These are phyloP conservation scores for Cryptomyrus ogoouensis DNA, from an alignment of 2,113 vertebrate species.

Conservation along the genomic window DNA sequence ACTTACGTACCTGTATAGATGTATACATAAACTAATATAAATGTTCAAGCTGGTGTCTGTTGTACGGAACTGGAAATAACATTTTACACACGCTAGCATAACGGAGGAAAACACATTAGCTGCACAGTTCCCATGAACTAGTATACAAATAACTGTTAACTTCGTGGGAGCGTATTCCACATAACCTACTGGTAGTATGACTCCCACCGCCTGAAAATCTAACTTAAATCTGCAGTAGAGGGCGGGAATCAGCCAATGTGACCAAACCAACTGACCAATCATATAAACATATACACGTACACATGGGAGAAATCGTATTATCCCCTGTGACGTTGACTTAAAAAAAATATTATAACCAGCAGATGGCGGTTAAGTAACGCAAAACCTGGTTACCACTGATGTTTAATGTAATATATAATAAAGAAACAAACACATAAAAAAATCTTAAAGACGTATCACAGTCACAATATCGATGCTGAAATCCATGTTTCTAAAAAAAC, in stretches of 20 bases:
- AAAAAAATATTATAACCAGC: neutral
- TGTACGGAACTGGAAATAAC: neutral
- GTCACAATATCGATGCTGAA: neutral
- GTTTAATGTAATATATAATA: neutral
- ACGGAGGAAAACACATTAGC: neutral
- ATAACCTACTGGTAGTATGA: neutral
- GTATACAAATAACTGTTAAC: neutral
- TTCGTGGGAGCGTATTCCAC: neutral
- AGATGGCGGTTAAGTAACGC: neutral
- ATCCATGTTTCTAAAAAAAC: neutral
- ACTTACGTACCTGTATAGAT: neutral
- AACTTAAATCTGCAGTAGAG: neutral
- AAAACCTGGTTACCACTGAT: neutral
- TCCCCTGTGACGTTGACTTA: neutral
- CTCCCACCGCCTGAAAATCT: neutral
- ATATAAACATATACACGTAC: neutral
- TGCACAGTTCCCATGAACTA: neutral
- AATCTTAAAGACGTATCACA: neutral
- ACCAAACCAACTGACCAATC: neutral
- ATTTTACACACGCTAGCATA: neutral
- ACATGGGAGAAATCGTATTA: neutral
- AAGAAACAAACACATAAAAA: neutral
- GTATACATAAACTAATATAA: neutral
- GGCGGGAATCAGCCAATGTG: neutral
- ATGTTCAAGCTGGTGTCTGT: neutral